phyloP scores from a whole-genome alignment of 2,888 invertebrate genomes.

The Steinernema carpocapsae region DNA sequence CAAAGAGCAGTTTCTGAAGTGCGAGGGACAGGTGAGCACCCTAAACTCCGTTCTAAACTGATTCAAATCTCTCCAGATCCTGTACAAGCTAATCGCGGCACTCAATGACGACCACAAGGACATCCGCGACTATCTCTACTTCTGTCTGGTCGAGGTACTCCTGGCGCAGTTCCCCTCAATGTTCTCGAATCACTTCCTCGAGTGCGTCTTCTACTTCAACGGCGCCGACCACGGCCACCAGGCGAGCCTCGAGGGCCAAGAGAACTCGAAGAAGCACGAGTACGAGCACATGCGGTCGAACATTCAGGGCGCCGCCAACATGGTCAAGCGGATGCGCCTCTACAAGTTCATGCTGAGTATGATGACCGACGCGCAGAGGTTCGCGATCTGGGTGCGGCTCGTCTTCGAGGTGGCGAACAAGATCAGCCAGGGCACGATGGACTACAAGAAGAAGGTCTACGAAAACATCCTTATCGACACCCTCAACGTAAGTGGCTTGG shows the following conservation, averaged over 20 bases:
- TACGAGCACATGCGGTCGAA: conserved; percentile 40
- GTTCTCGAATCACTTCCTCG: conserved; percentile 77
- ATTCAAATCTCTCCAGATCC: conserved; percentile 69
- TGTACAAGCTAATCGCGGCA: conserved; percentile 75
- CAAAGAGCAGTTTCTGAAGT: conserved; percentile 77
- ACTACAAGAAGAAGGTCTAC: conserved; percentile 36
- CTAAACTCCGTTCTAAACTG: background rate
- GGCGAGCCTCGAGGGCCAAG: background rate
- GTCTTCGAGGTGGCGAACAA: conserved; percentile 42
- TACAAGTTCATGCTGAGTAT: conserved; percentile 51
- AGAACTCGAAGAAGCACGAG: background rate
- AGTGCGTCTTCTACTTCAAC: conserved; percentile 79
- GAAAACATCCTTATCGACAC: conserved; percentile 34
- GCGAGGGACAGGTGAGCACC: conserved; percentile 53
- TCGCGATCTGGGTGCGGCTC: conserved; percentile 46
- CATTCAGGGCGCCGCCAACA: conserved; percentile 40
- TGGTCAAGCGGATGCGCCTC: conserved; percentile 40
- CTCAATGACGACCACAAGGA: conserved; percentile 69
- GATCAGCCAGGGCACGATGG: conserved; percentile 37
- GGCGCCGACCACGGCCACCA: conserved; percentile 49
- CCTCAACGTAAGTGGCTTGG: conserved; percentile 34
- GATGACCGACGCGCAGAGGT: conserved; percentile 47
- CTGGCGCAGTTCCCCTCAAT: conserved; percentile 69
- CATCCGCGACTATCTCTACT: conserved; percentile 74
- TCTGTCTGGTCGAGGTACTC: conserved; percentile 74